Base-by-base conservation (phyloP, 2,888 invertebrate genomes). In the Fissipunctia ypsillon region DNA sequence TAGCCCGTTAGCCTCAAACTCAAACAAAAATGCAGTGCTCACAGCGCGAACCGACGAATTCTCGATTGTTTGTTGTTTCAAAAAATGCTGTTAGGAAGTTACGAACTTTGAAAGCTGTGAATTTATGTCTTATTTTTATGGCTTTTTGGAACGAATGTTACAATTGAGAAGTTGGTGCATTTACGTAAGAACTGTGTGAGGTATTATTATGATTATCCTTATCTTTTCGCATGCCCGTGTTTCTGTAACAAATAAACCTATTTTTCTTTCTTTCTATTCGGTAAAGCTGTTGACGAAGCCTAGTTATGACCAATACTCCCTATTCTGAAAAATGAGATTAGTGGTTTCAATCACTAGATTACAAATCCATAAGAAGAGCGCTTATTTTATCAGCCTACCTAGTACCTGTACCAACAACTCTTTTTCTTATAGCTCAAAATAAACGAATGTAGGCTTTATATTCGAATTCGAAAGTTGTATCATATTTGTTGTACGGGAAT, bases 51-150 rank as follows among this genome's bases (percentile, higher is more conserved):
- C 50, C 38, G 65, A 10, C 50, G 73, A 72, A 67, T 71, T 69
- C 60, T 52, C 52, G 38, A 60, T 83, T 76, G 80, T 80, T 83
- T 83, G 76, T 76, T 73, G 66, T 83, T 80, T 67, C 41, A 73
- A 72, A 76, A 81, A 75, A 76, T 64, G 59, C 71, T 56, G 64
- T 73, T 73, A 60, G 38, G 9, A 69, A 64, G 59, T 79, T 82
- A 35, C 22, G 45, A 64, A 76, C 76, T 56, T 72, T 57, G 57
- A 71, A 63, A 76, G 60, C 73, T 60, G 66, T 50, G 65, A 69
- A 67, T 69, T 57, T 60, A 43, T 70, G n/a, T 52, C 28, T 28
- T 48, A 48, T 28, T 64, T 68, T 64, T 66, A 57, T 31, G 45
- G 19, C 0, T 28, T 59, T 69, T 66, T 38, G 35, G 16, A 35